These are phyloP conservation scores for Narcine bancroftii DNA, from an alignment of 2,113 vertebrate species.

Conservation along the genomic window DNA sequence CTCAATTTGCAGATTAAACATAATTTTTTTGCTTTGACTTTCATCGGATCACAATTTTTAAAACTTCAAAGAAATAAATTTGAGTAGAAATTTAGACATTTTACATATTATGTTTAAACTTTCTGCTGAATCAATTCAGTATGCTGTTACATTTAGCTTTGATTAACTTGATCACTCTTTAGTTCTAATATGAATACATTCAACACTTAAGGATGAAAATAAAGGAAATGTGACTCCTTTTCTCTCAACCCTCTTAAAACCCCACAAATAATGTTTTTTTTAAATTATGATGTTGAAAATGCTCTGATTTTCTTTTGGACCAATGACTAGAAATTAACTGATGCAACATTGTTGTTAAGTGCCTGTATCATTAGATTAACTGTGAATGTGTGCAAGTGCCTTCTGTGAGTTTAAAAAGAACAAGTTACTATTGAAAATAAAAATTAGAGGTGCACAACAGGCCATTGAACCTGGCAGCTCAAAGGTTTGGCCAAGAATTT, in stretches of 20 bases:
- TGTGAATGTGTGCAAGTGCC: background rate
- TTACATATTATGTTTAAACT: background rate
- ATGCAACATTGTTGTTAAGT: background rate
- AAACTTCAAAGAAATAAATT: background rate
- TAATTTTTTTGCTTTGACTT: background rate
- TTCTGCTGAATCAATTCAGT: background rate
- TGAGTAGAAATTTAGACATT: background rate
- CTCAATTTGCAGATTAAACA: background rate
- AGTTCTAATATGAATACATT: background rate
- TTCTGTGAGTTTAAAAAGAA: conserved; percentile 28
- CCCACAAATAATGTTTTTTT: no score
- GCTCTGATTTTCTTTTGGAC: background rate
- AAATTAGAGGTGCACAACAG: background rate
- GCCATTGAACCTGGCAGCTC: conserved; percentile 7
- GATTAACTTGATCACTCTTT: background rate
- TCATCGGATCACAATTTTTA: background rate
- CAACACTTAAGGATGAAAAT: background rate
- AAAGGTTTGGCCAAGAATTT: background rate
- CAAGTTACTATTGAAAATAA: conserved; percentile 1
- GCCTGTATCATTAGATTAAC: background rate
- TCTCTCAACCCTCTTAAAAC: background rate
- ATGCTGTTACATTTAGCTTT: background rate
- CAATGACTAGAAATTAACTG: background rate
- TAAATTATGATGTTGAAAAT: no score
- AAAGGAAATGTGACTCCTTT: background rate